Percentiles rank a stretch among this genome's conserved stretches.
These are phyloP conservation scores for Mugil cephalus DNA, from an alignment of 2,113 vertebrate genomes.

Conservation along the genomic window DNA sequence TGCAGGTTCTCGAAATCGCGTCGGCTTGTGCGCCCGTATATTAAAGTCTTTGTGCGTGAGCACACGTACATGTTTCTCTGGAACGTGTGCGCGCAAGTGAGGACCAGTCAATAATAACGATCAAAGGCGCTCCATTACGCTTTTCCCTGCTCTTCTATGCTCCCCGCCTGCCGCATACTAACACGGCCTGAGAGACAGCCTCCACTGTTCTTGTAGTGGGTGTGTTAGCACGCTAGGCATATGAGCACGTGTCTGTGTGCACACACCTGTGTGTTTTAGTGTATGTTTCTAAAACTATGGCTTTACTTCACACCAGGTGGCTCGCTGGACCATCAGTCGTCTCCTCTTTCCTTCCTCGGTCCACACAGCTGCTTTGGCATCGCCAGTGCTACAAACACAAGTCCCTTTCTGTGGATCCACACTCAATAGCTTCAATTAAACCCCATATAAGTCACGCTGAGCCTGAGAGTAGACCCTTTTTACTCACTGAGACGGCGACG, in stretches of 20 bases:
- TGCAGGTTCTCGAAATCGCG: conserved; percentile 48
- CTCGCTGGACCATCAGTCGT: conserved; percentile 39
- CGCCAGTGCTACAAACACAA: conserved; percentile 60
- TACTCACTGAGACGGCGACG: conserved; percentile 50
- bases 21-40: conserved; percentile 34
- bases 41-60: conserved; percentile 31
- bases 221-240: conserved; percentile 9
- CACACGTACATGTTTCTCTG: conserved; percentile 20
- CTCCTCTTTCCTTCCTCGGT: conserved; percentile 49
- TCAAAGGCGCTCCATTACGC: conserved; percentile 66
- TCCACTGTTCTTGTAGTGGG: conserved; percentile 44
- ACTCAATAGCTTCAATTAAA: conserved; percentile 75
- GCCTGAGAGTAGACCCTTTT: conserved; percentile 61
- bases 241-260: conserved; percentile 37
- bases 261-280: conserved; percentile 58
- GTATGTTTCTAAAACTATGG: conserved; percentile 57
- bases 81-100: conserved; percentile 15
- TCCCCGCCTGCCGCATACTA: conserved; percentile 77
- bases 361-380: conserved; percentile 79
- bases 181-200: conserved; percentile 71
- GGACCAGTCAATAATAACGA: conserved; percentile 80
- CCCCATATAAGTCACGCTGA: conserved; percentile 57
- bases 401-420: conserved; percentile 66
- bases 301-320: conserved; percentile 69
- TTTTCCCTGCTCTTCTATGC: conserved; percentile 62